Percentiles rank a stretch among this genome's conserved stretches.
Conservation (phyloP, 2,797 vertebrate genomes). For the Trichosurus vulpecula region DNA sequence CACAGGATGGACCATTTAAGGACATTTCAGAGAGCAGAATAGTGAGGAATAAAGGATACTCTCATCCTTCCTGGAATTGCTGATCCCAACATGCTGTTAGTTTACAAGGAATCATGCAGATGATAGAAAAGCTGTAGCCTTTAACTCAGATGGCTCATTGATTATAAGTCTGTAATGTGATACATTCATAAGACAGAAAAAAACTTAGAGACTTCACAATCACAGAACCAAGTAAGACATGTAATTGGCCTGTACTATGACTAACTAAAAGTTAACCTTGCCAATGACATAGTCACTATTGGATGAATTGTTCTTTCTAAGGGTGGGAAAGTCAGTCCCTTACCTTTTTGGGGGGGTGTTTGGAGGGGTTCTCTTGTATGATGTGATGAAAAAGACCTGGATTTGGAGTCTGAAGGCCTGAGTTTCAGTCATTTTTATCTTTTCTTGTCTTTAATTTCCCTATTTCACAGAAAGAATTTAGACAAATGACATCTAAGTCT, state of each 20-base stretch:
- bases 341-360: too few species aligned
- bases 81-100: background rate
- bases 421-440: background rate
- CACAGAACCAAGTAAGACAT: background rate
- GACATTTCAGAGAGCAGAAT: background rate
- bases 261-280: background rate
- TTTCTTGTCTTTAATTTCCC: background rate
- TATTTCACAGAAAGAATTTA: background rate
- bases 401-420: background rate
- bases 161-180: background rate
- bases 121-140: background rate
- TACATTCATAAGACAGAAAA: background rate
- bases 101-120: background rate
- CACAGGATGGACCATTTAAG: background rate
- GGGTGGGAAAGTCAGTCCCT: background rate
- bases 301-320: background rate
- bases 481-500: background rate
- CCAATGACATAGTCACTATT: fast-evolving
- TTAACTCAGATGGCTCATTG: background rate
- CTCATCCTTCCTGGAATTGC: background rate
- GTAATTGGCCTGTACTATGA: too few species aligned
- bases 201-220: background rate
- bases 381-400: background rate
- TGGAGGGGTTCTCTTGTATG: too few species aligned
- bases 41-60: background rate